Conservation (phyloP, 2,797 vertebrate genomes). For the Pampus argenteus region DNA sequence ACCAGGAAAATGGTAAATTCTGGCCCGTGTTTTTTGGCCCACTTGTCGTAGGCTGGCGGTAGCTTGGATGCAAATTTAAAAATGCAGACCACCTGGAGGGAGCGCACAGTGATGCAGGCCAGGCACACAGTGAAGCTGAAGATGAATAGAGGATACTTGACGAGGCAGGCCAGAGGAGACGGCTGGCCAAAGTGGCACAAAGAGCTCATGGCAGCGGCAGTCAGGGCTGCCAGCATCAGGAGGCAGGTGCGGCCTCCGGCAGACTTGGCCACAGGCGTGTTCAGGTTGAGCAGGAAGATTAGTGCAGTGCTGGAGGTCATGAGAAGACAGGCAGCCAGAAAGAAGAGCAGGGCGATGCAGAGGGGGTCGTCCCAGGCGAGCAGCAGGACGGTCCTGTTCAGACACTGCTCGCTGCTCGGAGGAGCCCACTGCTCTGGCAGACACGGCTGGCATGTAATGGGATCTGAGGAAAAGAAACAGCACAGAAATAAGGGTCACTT, state of each 20-base stretch:
- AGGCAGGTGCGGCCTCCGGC: conserved; percentile 90
- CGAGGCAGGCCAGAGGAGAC: conserved; percentile 74
- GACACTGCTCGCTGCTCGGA: conserved; percentile 76
- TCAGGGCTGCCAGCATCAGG: conserved; percentile 84
- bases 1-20: conserved; percentile 78
- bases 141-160: conserved; percentile 84
- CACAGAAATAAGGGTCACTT: background rate
- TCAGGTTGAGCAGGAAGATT: conserved; percentile 82
- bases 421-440: conserved; percentile 82
- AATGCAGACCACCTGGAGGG: conserved; percentile 90
- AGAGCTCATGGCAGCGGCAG: conserved; percentile 75
- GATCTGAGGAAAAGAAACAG: conserved; percentile 54
- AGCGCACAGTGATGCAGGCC: conserved; percentile 84
- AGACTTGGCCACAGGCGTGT: conserved; percentile 87
- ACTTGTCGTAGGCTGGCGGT: conserved; percentile 82
- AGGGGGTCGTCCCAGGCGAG: conserved; percentile 78
- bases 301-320: conserved; percentile 74
- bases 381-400: conserved; percentile 73
- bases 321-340: conserved; percentile 80
- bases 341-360: conserved; percentile 76
- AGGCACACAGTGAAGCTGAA: conserved; percentile 86
- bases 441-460: conserved; percentile 82
- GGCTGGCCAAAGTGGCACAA: conserved; percentile 84
- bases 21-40: conserved; percentile 86
- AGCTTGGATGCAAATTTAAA: conserved; percentile 89